These are phyloP conservation scores for Hyposoter dolosus DNA, from an alignment of 2,888 invertebrate genomes.

Conservation along the genomic window DNA sequence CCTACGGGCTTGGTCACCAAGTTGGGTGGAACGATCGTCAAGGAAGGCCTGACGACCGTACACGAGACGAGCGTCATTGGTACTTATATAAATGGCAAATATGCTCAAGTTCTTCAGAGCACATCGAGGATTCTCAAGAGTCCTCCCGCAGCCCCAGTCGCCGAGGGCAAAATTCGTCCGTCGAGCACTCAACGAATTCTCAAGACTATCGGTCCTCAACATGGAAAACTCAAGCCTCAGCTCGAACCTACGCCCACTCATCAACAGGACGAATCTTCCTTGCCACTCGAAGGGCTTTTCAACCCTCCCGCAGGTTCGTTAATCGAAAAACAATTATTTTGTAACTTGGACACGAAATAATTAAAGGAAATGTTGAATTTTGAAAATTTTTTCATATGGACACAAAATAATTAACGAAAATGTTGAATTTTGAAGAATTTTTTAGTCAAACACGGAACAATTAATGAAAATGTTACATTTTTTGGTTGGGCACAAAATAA, in stretches of 20 bases:
- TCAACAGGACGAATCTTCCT: conserved; percentile 87
- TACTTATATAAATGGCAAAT: conserved; percentile 94
- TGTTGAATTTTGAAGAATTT: too few species aligned
- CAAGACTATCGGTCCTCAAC: conserved; percentile 91
- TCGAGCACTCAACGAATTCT: conserved; percentile 89
- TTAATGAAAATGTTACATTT: too few species aligned
- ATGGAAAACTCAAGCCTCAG: conserved; percentile 84
- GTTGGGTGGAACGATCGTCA: conserved; percentile 93
- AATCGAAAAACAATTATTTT: too few species aligned
- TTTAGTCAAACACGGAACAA: too few species aligned
- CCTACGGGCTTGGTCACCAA: conserved; percentile 94
- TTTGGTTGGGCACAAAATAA: too few species aligned
- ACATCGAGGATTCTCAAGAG: conserved; percentile 88
- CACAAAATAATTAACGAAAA: too few species aligned
- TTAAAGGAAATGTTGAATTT: too few species aligned
- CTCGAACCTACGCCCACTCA: conserved; percentile 89
- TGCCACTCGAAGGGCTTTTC: conserved; percentile 87
- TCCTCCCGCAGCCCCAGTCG: conserved; percentile 73
- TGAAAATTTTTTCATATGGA: too few species aligned
- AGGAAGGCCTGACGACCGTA: conserved; percentile 93
- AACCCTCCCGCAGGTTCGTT: conserved; percentile 84
- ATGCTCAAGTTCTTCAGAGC: conserved; percentile 94
- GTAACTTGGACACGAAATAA: too few species aligned
- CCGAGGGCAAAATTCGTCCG: conserved; percentile 89
- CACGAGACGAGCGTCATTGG: conserved; percentile 96